Conservation (phyloP, 2,888 invertebrate genomes). For the Pollenia angustigena region DNA sequence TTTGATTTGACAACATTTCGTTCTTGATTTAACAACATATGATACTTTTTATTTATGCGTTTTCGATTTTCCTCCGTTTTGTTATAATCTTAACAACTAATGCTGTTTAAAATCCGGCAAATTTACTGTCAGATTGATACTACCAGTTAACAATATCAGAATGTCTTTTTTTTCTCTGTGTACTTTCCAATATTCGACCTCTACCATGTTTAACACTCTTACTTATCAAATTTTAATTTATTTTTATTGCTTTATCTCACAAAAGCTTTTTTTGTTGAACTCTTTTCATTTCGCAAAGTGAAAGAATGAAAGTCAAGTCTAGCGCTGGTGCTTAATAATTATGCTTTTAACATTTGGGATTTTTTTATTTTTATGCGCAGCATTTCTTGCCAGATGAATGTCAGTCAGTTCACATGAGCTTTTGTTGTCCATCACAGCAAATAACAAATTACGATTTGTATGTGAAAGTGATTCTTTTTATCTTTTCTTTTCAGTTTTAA, state of each 20-base stretch:
- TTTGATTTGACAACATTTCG: too few species aligned
- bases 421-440: slow-evolving; percentile 60
- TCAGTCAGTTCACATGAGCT: slow-evolving; percentile 59
- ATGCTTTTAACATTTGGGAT: not conserved
- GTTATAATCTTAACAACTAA: too few species aligned
- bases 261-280: not conserved
- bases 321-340: slow-evolving; percentile 27
- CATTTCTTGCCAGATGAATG: slow-evolving; percentile 53
- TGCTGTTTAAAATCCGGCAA: too few species aligned
- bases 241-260: slow-evolving; percentile 6
- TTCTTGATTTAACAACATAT: too few species aligned
- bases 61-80: too few species aligned
- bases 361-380: not conserved
- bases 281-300: slow-evolving; percentile 54
- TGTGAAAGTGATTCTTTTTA: slow-evolving; percentile 68
- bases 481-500: slow-evolving; percentile 42
- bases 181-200: not conserved
- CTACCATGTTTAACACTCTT: not conserved
- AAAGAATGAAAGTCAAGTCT: slow-evolving; percentile 73
- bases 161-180: not conserved
- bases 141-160: too few species aligned
- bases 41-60: too few species aligned
- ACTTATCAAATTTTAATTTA: slow-evolving; percentile 23
- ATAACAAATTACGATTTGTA: slow-evolving; percentile 37
- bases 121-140: too few species aligned